Percentiles rank a stretch among this genome's conserved stretches.
Evolutionary conservation across 2,113 vertebrate genomes (phyloP).

Genomic region (Eudyptes chrysolophus): DNA sequence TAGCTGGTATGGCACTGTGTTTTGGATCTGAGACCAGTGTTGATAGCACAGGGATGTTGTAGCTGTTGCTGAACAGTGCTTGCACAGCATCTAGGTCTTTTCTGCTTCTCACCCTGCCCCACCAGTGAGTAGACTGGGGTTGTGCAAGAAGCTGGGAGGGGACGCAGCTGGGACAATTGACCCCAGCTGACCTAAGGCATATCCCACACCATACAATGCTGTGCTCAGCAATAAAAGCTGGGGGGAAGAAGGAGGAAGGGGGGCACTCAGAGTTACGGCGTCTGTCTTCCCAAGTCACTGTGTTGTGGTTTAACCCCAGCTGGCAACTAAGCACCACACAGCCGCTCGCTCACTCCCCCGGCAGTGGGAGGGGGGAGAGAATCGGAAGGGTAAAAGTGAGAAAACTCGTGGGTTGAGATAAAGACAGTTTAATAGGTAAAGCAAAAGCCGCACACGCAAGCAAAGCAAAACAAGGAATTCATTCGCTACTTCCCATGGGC

Average conservation of each 20-base stretch:
- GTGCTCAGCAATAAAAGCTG: neutral
- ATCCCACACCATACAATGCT: accelerated
- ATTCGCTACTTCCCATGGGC: too few species aligned
- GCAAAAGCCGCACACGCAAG: too few species aligned
- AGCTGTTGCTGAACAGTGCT: neutral
- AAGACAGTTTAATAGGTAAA: too few species aligned
- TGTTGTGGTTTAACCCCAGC: too few species aligned
- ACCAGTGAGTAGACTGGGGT: too few species aligned
- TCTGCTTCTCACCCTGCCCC: neutral
- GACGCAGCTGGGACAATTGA: neutral
- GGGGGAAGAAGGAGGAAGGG: neutral
- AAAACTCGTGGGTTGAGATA: too few species aligned
- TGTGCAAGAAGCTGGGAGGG: neutral
- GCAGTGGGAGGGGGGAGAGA: too few species aligned
- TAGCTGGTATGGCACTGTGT: neutral
- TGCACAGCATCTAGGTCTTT: neutral
- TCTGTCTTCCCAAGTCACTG: neutral
- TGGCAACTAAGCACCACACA: too few species aligned
- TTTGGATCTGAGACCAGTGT: neutral
- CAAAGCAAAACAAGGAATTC: too few species aligned
- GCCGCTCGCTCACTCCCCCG: too few species aligned
- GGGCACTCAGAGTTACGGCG: accelerated
- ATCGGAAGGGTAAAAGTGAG: too few species aligned
- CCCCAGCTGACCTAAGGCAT: neutral
- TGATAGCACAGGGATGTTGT: neutral